Conservation (phyloP, 1,140 invertebrate species). For the Saccostrea cuccullata region DNA sequence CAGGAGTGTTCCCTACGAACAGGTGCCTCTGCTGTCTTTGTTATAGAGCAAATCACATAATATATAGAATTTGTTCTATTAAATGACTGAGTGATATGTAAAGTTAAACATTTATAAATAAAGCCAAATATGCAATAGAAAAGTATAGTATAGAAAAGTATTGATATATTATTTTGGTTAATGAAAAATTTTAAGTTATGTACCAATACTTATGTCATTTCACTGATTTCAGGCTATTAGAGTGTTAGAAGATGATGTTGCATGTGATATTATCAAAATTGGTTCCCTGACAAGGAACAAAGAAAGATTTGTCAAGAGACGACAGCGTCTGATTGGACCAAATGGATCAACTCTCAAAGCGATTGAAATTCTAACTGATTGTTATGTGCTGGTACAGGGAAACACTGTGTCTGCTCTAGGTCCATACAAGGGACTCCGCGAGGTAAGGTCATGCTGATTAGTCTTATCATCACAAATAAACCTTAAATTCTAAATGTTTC, state of each 20-base stretch:
- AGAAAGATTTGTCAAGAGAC: constrained; percentile 96
- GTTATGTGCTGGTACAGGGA: constrained; percentile 98
- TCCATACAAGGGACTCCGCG: constrained; percentile 94
- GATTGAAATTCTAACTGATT: constrained; percentile 98
- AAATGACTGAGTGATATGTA: too few relatives aligned
- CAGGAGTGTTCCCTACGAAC: constrained; percentile 97
- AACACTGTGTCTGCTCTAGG: constrained; percentile 98
- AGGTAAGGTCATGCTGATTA: constrained; percentile 81
- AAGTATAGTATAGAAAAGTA: too few relatives aligned
- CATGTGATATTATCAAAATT: constrained; percentile 98
- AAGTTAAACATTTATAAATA: too few relatives aligned
- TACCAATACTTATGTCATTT: neutral
- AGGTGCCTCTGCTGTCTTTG: constrained; percentile 81
- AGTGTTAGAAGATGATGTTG: constrained; percentile 90
- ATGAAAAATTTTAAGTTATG: too few relatives aligned
- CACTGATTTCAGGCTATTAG: constrained; percentile 79
- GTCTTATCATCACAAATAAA: too few relatives aligned
- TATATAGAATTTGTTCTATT: too few relatives aligned
- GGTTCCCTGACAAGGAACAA: constrained; percentile 92
- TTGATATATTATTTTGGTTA: too few relatives aligned
- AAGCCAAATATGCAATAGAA: too few relatives aligned
- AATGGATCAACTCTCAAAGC: constrained; percentile 98
- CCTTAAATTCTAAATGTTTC: too few relatives aligned
- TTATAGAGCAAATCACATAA: constrained; percentile 82
- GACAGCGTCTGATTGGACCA: constrained; percentile 96